Base-by-base conservation (phyloP, 2,797 vertebrate species). In the Epinephelus malabaricus region DNA sequence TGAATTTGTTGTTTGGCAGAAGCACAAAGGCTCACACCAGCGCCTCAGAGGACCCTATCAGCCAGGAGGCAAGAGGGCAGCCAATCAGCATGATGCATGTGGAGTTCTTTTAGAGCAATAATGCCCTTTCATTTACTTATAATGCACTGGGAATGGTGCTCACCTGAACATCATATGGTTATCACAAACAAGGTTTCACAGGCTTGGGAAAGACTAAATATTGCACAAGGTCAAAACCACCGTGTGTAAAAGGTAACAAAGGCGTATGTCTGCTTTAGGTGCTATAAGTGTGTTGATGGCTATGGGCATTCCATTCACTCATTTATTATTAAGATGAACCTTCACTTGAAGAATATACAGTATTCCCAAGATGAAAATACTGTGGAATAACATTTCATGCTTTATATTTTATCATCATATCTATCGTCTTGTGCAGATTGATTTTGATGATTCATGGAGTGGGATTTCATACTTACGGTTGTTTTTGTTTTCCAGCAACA, bases 1-100 rank as follows among this genome's bases (percentile, higher is more conserved):
- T 63, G 69, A 63, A 78, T 84, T 51, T 56, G 61, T 62, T 76
- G 58, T 75, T 67, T 70, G 66, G 71, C 79, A 59, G 21, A 62
- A 70, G 51, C 64, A 70, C 59, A 79, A 85, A 79, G 30, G 40
- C 49, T 73, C 61, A 4, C 38, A 58, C 18, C 43, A 61, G 38
- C 19, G 58, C 70, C 73, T 84, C 62, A 68, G 73, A 58, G n/a
- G 63, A 15, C 64, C 18, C 65, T 62, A 47, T 62, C 27, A 62
- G 27, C 15, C 12, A 47, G 18, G 45, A 74, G 19, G 55, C 21
- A 47, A 71, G 53, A 71, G 53, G 65, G 18, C 25, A 73, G 76
- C 81, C 51, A 64, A 72, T 81, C 65, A 77, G 50, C 60, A 49
- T 27, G 56, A 47, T 58, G 60, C 66, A 78, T 75, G 50, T 65